Conservation (phyloP, 37 sponge, comb jelly and placozoan genomes). For the Aphrocallistes beatrix region DNA sequence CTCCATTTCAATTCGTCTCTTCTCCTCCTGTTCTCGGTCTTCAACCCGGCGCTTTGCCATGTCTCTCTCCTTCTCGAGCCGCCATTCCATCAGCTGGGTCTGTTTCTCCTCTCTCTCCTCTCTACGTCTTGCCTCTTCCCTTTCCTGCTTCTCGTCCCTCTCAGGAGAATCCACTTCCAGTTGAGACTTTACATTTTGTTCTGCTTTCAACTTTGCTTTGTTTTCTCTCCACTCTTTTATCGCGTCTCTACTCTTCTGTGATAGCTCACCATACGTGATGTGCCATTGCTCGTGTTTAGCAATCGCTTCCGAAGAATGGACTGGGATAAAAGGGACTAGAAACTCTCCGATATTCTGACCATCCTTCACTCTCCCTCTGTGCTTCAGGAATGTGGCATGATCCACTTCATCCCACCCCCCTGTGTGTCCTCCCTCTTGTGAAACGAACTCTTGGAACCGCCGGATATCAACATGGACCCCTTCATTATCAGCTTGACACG, state of each 20-base stretch:
- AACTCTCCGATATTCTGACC: slow-evolving; percentile 17
- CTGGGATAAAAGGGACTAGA: slow-evolving; percentile 46
- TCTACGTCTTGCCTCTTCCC: not conserved
- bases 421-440: slow-evolving; percentile 51
- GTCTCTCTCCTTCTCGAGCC: not conserved
- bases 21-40: not conserved
- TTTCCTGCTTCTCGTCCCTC: not conserved
- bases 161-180: not conserved
- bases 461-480: not conserved
- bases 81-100: not conserved
- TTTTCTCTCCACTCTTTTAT: slow-evolving; percentile 55
- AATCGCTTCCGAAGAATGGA: slow-evolving; percentile 35
- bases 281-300: slow-evolving; percentile 68
- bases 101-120: not conserved
- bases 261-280: slow-evolving; percentile 40
- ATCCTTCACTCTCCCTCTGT: slow-evolving; percentile 25
- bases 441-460: slow-evolving; percentile 33
- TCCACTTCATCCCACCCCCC: slow-evolving; percentile 91
- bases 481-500: not conserved
- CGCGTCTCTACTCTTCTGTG: slow-evolving; percentile 59
- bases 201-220: slow-evolving; percentile 10
- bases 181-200: too few relatives aligned
- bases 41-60: not conserved
- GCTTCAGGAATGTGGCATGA: slow-evolving; percentile 54
- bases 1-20: not conserved